Percentiles rank a stretch among this genome's conserved stretches.
Evolutionary conservation across 2,888 invertebrate species (phyloP).

Genomic region (Mythimna pallens): DNA sequence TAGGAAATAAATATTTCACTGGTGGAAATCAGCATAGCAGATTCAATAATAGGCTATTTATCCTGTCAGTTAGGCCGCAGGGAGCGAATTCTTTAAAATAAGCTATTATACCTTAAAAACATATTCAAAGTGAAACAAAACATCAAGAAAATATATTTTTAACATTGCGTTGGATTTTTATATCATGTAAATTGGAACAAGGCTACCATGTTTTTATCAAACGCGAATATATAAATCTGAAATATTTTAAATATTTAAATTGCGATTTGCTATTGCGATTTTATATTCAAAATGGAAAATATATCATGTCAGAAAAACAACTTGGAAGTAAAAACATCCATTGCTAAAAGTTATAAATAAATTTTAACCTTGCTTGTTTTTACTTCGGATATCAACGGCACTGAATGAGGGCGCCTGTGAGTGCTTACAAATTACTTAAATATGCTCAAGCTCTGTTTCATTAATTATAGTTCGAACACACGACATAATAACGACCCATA

Average conservation of each 20-base stretch:
- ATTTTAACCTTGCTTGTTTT: not conserved
- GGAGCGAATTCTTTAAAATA: not conserved
- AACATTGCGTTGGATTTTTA: not conserved
- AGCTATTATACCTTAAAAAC: not conserved
- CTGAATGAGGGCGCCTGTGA: conserved; percentile 6
- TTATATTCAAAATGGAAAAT: conserved; percentile 5
- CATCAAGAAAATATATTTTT: not conserved
- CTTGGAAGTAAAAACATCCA: not conserved
- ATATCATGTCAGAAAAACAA: not conserved
- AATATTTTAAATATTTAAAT: conserved; percentile 1
- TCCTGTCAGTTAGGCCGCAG: not conserved
- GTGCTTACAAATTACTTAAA: not conserved
- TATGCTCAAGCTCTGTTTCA: not conserved
- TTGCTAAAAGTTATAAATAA: not conserved
- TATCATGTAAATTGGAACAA: conserved; percentile 8
- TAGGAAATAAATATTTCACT: no score
- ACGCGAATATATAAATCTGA: conserved; percentile 17
- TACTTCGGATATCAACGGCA: not conserved
- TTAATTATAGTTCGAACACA: not conserved
- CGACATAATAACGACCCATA: not conserved
- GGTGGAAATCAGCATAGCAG: no score
- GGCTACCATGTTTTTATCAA: conserved; percentile 3
- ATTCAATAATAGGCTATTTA: not conserved
- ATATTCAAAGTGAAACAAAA: conserved; percentile 6
- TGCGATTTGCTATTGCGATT: conserved; percentile 1